Percentiles rank a stretch among this genome's conserved stretches.
These are phyloP conservation scores for Melanogrammus aeglefinus DNA, from an alignment of 2,797 vertebrate species.

Conservation along the genomic window DNA sequence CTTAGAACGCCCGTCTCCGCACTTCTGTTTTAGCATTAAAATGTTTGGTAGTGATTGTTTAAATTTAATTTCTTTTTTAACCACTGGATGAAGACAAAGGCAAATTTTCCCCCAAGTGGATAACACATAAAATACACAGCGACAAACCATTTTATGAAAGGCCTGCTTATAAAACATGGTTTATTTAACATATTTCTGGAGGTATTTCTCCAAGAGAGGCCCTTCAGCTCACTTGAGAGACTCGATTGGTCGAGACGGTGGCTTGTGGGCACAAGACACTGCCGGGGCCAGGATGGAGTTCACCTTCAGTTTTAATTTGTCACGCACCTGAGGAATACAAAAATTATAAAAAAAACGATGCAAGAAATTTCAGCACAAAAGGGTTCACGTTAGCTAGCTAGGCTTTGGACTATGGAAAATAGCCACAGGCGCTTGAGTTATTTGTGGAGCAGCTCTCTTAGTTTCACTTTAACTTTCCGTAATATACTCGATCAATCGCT, in stretches of 20 bases:
- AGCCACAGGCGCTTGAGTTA: background rate
- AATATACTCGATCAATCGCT: background rate
- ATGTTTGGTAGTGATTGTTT: background rate
- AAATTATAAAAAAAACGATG: background rate
- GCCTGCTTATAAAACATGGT: background rate
- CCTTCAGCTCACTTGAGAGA: slow-evolving; percentile 55
- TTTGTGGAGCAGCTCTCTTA: background rate
- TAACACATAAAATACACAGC: background rate
- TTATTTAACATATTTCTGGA: background rate
- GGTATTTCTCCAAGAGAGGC: background rate
- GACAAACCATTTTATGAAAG: background rate
- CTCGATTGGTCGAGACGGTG: slow-evolving; percentile 78
- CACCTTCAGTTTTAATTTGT: slow-evolving; percentile 82
- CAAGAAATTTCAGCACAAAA: background rate
- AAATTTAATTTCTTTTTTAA: background rate
- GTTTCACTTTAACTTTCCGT: background rate
- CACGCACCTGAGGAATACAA: slow-evolving; percentile 76
- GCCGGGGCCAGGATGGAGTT: slow-evolving; percentile 85
- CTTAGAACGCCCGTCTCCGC: no score
- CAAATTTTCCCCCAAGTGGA: background rate
- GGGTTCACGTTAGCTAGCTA: background rate
- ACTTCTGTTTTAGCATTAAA: background rate
- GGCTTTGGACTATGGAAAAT: no score
- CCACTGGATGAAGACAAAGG: background rate
- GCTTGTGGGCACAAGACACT: slow-evolving; percentile 69